Evolutionary conservation across 2,888 invertebrate genomes (phyloP), one percentile per base, ranked within the genome.

Genomic region (Tolmerus cingulatus): DNA sequence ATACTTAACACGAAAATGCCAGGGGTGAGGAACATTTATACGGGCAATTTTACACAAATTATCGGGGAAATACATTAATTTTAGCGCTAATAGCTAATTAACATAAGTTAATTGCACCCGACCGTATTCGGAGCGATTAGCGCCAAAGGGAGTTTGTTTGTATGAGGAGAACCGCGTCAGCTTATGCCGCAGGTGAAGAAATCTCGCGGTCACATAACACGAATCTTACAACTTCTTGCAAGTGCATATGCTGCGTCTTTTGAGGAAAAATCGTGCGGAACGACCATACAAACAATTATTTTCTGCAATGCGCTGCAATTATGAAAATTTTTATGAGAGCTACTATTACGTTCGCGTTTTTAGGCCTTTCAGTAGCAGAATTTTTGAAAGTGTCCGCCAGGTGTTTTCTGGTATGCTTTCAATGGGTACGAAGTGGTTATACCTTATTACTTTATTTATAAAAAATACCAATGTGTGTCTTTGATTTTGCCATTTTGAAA

Each of bases 61-160:
- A 79, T 30, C 79, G 14, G 16, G 30, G 27, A 46, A 46, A 46
- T 79, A 46, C 46, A 51, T 46, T 79, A 79, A 79, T 79, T 79
- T 79, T 43, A 27, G 79, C 51, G 27, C 79, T 27, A 79, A 79
- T 79, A 46, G 79, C 79, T 79, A 79, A 79, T 79, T 79, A 79
- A 79, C 79, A 79, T 79, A 79, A 79, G 51, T 51, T 79, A 79
- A 79, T 79, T 79, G 79, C 79, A 55, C 23, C 79, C 79, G 27
- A 46, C 27, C 27, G 46, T 51, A 79, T 79, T 79, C 46, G 16
- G 51, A 79, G 51, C 43, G 46, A 51, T 79, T 34, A 79, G 79
- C 14, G 40, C 79, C 43, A 46, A 66, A 19, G 66, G 66, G 66
- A 12, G 66, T 66, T 66, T 46, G 43, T 46, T 16, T 46, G 43